Evolutionary conservation across 2,888 invertebrate species (phyloP), one percentile per base, ranked within the genome.

Genomic region (Parnassius orleans): DNA sequence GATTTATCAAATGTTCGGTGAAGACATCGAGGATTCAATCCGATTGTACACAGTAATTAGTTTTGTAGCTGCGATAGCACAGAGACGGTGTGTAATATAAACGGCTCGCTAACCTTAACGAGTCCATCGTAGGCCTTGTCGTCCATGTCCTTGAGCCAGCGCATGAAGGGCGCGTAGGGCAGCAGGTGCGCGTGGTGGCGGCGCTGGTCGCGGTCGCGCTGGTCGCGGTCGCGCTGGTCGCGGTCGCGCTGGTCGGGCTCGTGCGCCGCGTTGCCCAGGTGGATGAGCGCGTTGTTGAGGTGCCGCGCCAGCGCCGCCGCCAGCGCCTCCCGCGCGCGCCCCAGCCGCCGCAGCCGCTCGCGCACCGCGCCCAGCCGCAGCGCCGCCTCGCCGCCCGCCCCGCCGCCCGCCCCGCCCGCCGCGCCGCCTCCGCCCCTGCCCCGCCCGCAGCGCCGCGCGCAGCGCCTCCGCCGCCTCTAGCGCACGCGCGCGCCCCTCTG

Each of bases 261-360:
- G 65, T 83, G 81, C 58, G 90, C 90, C 77, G 90, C 93, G 81
- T 93, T 93, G 59, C 94, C 98, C 90, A 98, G 94, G 88, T 99
- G 98, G 76, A 98, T 97, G 72, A 99, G 98, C 58, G 98, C 93
- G 90, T 99, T 98, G 83, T 98, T 98, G 57, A 99, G 93, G 84
- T 99, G 98, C 19, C 98, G 94, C 65, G 96, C 95, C 60, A 99
- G 94, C 53, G 95, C 95, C 61, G 74, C 74, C 46, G 97, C 95
- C n/a, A 82, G 77, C 68, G 76, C 73, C 62, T 86, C 86, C 1
- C n/a, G 86, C 83, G 68, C 86, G 82, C 65, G 72, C 67, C 65
- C 86, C 75, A 2, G 83, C 75, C 61, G 84, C 77, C 76, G 86
- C 72, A 60, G 85, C 78, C 73, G 86, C 85, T 58, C 86, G 75